phyloP scores from a whole-genome alignment of 2,888 invertebrate genomes.

The Oithona nana region DNA sequence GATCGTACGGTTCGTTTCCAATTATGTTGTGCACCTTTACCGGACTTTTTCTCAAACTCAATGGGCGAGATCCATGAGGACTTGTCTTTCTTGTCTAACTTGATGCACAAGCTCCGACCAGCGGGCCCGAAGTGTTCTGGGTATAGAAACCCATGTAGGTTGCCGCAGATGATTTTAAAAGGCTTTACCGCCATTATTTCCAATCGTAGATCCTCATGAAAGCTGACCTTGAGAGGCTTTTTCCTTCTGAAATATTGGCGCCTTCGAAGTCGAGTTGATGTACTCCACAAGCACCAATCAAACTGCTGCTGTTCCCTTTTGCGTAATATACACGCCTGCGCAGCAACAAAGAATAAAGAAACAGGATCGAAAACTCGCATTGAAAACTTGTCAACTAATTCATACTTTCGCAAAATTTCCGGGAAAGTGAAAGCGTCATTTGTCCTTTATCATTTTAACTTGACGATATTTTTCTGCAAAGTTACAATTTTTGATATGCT shows the following conservation, averaged over 20 bases:
- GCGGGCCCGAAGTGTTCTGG: neutral
- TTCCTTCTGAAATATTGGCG: neutral
- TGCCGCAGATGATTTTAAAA: neutral
- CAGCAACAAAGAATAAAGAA: neutral
- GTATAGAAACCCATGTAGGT: neutral
- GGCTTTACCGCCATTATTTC: neutral
- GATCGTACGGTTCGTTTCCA: neutral
- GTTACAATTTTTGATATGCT: no score
- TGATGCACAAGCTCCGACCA: neutral
- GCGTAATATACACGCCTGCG: neutral
- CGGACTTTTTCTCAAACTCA: neutral
- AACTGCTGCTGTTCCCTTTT: neutral
- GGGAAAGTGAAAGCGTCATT: no score
- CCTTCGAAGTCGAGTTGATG: no score
- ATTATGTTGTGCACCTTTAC: neutral
- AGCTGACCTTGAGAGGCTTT: neutral
- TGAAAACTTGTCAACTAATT: no score
- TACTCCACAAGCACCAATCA: neutral
- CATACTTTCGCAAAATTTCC: no score
- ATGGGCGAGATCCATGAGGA: neutral
- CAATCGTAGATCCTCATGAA: neutral
- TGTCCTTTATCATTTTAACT: no score
- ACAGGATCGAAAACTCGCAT: no score
- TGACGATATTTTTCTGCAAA: no score
- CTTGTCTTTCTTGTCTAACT: neutral